Percentiles rank a stretch among this genome's conserved stretches.
phyloP scores from a whole-genome alignment of 30 jellyfish, hydroid and myxozoan genomes.

The Sanderia malayensis region DNA sequence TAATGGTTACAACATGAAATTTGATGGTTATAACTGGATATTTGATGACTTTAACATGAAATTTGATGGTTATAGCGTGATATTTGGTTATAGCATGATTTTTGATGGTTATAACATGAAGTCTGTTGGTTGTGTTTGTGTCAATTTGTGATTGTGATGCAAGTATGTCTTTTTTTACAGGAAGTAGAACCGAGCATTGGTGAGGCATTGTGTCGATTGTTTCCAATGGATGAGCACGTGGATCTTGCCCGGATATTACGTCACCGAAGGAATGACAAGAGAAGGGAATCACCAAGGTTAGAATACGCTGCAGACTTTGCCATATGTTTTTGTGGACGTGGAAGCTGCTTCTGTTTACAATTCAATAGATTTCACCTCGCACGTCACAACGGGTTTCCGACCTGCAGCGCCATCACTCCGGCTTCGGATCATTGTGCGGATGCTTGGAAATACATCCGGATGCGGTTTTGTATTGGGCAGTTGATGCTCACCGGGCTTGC shows the following conservation, averaged over 20 bases:
- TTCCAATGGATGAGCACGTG: slow-evolving; percentile 84
- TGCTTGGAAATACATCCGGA: too few species aligned
- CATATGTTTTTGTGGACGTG: not conserved
- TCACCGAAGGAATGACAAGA: slow-evolving; percentile 65
- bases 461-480: not conserved
- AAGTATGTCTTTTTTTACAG: slow-evolving; percentile 23
- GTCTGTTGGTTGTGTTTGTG: too few species aligned
- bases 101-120: too few species aligned
- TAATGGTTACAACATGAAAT: too few species aligned
- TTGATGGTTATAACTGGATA: too few species aligned
- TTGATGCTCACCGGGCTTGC: not conserved
- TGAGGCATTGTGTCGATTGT: slow-evolving; percentile 82
- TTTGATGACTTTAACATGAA: too few species aligned
- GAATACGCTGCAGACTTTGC: not conserved
- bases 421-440: not conserved
- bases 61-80: too few species aligned
- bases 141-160: too few species aligned
- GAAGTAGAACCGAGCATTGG: slow-evolving; percentile 99
- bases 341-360: too few species aligned
- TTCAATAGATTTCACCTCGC: too few species aligned
- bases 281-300: slow-evolving; percentile 35
- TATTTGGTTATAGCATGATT: too few species aligned
- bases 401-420: not conserved
- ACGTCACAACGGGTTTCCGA: too few species aligned
- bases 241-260: slow-evolving; percentile 74